These are phyloP conservation scores for Lissonota sp. DNA, from an alignment of 2,888 invertebrate species.

Conservation along the genomic window DNA sequence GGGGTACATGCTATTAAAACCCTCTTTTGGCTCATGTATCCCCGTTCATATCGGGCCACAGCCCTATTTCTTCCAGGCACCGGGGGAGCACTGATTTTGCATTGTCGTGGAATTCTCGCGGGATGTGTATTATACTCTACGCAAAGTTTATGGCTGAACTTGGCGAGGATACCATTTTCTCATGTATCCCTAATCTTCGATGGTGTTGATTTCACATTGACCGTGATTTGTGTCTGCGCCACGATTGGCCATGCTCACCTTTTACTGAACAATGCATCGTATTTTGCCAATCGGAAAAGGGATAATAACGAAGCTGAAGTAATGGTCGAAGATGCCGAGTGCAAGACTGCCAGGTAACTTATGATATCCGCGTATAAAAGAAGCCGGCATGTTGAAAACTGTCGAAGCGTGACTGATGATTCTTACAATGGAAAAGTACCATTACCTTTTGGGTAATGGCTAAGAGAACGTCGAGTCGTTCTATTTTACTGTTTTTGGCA, in stretches of 20 bases:
- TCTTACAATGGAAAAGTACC: not conserved
- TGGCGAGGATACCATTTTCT: slow-evolving; percentile 59
- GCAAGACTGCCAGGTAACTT: slow-evolving; percentile 64
- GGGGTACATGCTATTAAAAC: not conserved
- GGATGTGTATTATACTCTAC: not conserved
- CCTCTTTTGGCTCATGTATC: slow-evolving; percentile 19
- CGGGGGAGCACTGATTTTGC: not conserved
- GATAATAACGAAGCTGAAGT: not conserved
- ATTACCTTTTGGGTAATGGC: not conserved
- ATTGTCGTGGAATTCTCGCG: not conserved
- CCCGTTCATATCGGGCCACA: slow-evolving; percentile 47
- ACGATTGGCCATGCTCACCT: not conserved
- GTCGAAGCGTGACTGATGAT: slow-evolving; percentile 74
- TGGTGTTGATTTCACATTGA: slow-evolving; percentile 72
- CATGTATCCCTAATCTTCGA: slow-evolving; percentile 71
- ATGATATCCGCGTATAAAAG: slow-evolving; percentile 76
- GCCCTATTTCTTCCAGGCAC: slow-evolving; percentile 52
- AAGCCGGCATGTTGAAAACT: slow-evolving; percentile 76
- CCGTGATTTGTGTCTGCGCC: slow-evolving; percentile 1
- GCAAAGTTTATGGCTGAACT: slow-evolving; percentile 9
- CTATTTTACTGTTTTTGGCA: no score
- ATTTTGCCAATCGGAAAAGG: not conserved
- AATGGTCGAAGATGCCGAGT: not conserved
- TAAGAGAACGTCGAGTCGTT: not conserved
- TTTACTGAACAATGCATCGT: not conserved